Evolutionary conservation across 1,140 invertebrate genomes (phyloP), one percentile per base, ranked within the genome.

Genomic region (Leucophenga varia): DNA sequence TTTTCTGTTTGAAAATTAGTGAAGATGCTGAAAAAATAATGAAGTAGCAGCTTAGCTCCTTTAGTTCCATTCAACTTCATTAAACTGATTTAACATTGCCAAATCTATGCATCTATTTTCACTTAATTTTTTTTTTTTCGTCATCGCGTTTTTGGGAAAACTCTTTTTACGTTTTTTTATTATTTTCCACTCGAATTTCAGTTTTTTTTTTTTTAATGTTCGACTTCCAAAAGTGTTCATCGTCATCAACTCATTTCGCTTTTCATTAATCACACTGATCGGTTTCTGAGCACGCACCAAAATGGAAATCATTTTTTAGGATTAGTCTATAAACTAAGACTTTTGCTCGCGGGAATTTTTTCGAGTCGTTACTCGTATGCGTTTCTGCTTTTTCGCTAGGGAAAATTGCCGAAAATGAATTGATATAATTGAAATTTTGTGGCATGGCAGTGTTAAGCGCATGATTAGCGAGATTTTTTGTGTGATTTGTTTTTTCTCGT

Each of bases 211-310:
- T 25, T 25, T 25, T 10, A 25, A 25, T 25, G 5, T 25, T 5
- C 5, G 5, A 10, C 5, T 10, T 6, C 10, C 5, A 25, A 25
- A 25, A 25, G 10, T 45, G 40, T 30, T 34, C 40, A 48, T 45
- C 36, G 28, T 34, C 40, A 16, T 6, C 3, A 8, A 43, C 54
- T 6, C 22, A 13, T 18, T 45, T 20, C 54, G 54, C 43, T 49
- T 58, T 58, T 58, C 61, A 64, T 64, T 64, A 64, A 64, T 64
- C 61, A 64, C 61, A 45, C 61, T 52, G 61, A 64, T 64, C 61
- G 61, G 63, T 65, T 67, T 65, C 54, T 54, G 58, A 61, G 61
- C 61, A 64, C 61, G 61, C 52, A 55, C 58, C 65, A 55, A n/a
- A n/a, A 58, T 52, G 46, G 52, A 51, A 48, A 61, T 65, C 61